Conservation (phyloP, 2,797 vertebrate genomes). For the Pampus argenteus region DNA sequence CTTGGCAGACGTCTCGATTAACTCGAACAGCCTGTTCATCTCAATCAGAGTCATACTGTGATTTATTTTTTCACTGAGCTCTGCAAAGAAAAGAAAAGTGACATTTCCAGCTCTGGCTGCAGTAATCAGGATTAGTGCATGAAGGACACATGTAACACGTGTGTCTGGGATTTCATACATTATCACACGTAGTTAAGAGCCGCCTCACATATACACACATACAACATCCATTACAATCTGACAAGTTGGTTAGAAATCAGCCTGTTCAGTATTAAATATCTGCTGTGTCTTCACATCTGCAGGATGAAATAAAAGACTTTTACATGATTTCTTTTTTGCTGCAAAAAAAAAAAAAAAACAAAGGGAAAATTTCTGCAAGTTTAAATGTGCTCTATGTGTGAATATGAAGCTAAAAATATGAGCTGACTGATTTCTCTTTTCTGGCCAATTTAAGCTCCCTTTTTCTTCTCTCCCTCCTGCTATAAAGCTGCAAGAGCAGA, state of each 20-base stretch:
- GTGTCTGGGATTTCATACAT: no score
- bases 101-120: neutral
- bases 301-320: neutral
- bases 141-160: neutral
- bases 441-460: slow-evolving; percentile 39
- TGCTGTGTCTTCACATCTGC: neutral
- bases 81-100: slow-evolving; percentile 7
- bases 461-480: slow-evolving; percentile 6
- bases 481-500: slow-evolving; percentile 29
- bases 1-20: slow-evolving; percentile 23
- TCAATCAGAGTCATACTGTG: slow-evolving; percentile 18
- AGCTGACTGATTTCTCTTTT: slow-evolving; percentile 30
- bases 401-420: slow-evolving; percentile 51
- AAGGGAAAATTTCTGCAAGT: neutral
- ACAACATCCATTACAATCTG: no score
- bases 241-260: no score
- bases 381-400: slow-evolving; percentile 22
- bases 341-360: no score
- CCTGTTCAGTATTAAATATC: neutral
- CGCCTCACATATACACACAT: no score
- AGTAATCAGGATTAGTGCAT: neutral
- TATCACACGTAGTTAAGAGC: no score
- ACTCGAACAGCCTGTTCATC: slow-evolving; percentile 27
- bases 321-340: neutral
- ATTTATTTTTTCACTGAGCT: neutral